A percentile compares a stretch with the other conserved stretches of the same genome.
These are phyloP conservation scores for Onychorhynchus coronatus DNA, from an alignment of 2,113 vertebrate genomes.

Conservation along the genomic window DNA sequence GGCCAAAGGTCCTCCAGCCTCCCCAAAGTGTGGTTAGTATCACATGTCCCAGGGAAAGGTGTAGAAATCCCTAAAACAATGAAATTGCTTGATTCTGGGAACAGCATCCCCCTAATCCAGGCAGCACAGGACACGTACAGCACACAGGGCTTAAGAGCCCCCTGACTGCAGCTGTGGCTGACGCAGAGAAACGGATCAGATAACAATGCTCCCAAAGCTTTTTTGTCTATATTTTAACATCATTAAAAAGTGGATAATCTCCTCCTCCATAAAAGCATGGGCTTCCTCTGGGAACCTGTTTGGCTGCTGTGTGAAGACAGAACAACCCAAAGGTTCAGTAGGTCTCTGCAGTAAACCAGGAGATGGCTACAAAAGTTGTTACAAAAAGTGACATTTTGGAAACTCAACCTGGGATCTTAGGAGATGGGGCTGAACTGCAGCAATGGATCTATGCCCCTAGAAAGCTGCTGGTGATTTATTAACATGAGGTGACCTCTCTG, in stretches of 20 bases:
- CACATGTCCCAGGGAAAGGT: rapidly evolving
- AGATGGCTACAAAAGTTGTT: not conserved
- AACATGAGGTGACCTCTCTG: not conserved
- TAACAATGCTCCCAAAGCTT: not conserved
- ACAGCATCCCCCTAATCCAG: not conserved
- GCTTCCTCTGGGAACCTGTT: not conserved
- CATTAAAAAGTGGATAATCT: not conserved
- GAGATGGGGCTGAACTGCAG: not conserved
- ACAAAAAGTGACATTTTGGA: not conserved
- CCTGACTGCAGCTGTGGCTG: not conserved
- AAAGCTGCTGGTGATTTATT: not conserved
- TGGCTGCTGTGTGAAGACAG: not conserved
- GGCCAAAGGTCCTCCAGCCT: not conserved
- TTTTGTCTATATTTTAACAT: not conserved
- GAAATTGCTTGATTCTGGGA: not conserved
- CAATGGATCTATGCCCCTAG: not conserved
- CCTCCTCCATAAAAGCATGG: not conserved
- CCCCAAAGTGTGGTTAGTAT: rapidly evolving
- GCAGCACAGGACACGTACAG: not conserved
- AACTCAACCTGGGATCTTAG: not conserved
- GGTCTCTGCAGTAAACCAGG: not conserved
- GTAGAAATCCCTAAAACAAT: not conserved
- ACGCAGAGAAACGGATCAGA: not conserved
- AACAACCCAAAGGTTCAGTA: not conserved
- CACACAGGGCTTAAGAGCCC: not conserved